A percentile compares a stretch with the other conserved stretches of the same genome.
phyloP scores from a whole-genome alignment of 2,888 invertebrate species.

The Amblyjoppa proteus region DNA sequence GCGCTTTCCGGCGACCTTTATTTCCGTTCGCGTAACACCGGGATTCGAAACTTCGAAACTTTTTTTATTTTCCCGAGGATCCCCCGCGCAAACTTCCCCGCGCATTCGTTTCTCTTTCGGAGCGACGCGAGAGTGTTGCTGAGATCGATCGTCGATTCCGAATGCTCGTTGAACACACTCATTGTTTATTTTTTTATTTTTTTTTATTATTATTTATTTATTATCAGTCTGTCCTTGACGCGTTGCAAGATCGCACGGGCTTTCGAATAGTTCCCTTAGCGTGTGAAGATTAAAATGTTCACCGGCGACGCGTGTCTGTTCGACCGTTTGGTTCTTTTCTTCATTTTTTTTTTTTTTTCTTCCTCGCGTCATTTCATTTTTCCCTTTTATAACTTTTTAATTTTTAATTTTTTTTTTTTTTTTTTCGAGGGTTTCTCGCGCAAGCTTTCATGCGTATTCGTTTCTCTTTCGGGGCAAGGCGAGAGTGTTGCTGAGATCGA shows the following conservation, averaged over 20 bases:
- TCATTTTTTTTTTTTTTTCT: background rate
- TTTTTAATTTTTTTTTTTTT: too few relatives aligned
- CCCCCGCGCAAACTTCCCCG: background rate
- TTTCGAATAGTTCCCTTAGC: background rate
- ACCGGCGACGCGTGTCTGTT: background rate
- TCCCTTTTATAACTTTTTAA: too few relatives aligned
- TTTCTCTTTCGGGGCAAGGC: background rate
- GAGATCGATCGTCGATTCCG: background rate
- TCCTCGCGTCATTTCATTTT: constrained; percentile 25
- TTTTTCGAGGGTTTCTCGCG: background rate
- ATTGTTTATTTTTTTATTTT: background rate
- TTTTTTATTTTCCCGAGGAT: background rate
- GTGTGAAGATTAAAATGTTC: background rate
- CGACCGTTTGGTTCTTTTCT: constrained; percentile 5
- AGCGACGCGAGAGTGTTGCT: background rate
- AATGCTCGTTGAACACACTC: background rate
- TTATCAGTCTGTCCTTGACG: background rate
- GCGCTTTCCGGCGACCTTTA: constrained; percentile 47
- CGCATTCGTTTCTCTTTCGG: constrained; percentile 4
- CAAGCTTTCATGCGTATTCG: constrained; percentile 7
- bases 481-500: background rate
- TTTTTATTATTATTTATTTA: background rate
- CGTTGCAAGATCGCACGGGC: background rate
- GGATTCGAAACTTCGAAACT: constrained; percentile 4
- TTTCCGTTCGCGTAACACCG: constrained; percentile 21